These are phyloP conservation scores for Rotaria magnacalcarata DNA, from an alignment of 2,888 invertebrate species.

Conservation along the genomic window DNA sequence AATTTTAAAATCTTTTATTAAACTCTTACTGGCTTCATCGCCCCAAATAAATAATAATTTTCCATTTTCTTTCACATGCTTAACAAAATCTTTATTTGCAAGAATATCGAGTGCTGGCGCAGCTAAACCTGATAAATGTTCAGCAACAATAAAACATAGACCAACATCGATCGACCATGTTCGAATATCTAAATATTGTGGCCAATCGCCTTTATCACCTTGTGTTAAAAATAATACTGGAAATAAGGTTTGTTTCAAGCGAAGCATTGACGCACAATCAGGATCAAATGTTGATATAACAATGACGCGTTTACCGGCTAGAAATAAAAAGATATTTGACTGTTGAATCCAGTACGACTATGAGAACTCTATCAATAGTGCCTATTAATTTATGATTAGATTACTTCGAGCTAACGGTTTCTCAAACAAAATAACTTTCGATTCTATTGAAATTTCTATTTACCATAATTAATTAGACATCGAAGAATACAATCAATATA, in stretches of 20 bases:
- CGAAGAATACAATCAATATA: slow-evolving; percentile 78
- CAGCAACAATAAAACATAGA: neutral
- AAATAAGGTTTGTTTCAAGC: slow-evolving; percentile 89
- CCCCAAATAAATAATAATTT: slow-evolving; percentile 31
- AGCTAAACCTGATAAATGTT: slow-evolving; percentile 18
- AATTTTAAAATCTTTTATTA: neutral
- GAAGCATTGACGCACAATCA: slow-evolving; percentile 83
- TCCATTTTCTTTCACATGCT: neutral
- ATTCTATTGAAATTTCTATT: slow-evolving; percentile 56
- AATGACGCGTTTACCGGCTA: slow-evolving; percentile 68
- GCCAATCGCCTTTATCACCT: slow-evolving; percentile 70
- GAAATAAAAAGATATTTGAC: slow-evolving; percentile 63
- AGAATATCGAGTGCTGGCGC: slow-evolving; percentile 11
- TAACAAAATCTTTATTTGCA: neutral
- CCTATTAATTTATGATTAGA: too few relatives aligned
- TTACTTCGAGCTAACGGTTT: too few relatives aligned
- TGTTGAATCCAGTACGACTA: too few relatives aligned
- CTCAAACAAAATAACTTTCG: too few relatives aligned
- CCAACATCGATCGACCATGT: slow-evolving; percentile 5
- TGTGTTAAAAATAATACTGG: slow-evolving; percentile 90
- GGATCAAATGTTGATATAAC: slow-evolving; percentile 92
- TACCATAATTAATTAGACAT: neutral
- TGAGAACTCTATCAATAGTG: too few relatives aligned
- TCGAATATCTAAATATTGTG: slow-evolving; percentile 70
- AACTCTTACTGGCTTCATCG: slow-evolving; percentile 27